Evolutionary conservation across 2,797 vertebrate genomes (phyloP), one percentile per base, ranked within the genome.

Genomic region (Hippocampus kuda): DNA sequence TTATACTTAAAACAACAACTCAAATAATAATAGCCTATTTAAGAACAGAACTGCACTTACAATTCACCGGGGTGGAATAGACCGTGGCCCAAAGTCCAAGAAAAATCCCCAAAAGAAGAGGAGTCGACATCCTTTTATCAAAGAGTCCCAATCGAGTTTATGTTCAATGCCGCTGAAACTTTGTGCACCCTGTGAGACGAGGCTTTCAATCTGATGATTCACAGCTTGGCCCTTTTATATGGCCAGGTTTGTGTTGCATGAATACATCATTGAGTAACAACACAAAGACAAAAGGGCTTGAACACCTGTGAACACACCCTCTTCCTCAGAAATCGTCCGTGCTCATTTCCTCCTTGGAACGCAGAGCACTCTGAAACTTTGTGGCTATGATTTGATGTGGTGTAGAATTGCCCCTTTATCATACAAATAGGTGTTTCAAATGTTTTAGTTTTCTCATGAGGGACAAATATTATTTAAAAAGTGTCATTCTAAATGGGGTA

Each of bases 61-160:
- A 66, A 5, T 72, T 13, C 56, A 82, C 5, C 41, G 77, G 76
- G 42, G 75, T 49, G 5, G 83, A 73, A 66, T 77, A 70, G 65
- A 80, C 82, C 27, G 67, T 54, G 7, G 76, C 66, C 38, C 88
- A 66, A 73, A 88, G 70, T 75, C 78, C 86, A 34, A 88, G 54
- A 67, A 76, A 11, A 72, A 82, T 48, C 10, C 27, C 71, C 4
- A 83, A 68, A 67, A 77, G 68, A 66, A 83, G 68, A 70, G 22
- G 80, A 8, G 46, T 27, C 72, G 20, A 78, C 85, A 88, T 87
- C 60, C 67, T 85, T 13, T 59, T n/a, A 26, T 4, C 48, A 63
- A 63, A 53, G 42, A 68, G 8, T 11, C 9, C 15, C 56, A 60
- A 27, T 22, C 24, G 30, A 18, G 13, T 20, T 34, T 63, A n/a